phyloP scores from a whole-genome alignment of 2,888 invertebrate genomes.

The Lepas anatifera region DNA sequence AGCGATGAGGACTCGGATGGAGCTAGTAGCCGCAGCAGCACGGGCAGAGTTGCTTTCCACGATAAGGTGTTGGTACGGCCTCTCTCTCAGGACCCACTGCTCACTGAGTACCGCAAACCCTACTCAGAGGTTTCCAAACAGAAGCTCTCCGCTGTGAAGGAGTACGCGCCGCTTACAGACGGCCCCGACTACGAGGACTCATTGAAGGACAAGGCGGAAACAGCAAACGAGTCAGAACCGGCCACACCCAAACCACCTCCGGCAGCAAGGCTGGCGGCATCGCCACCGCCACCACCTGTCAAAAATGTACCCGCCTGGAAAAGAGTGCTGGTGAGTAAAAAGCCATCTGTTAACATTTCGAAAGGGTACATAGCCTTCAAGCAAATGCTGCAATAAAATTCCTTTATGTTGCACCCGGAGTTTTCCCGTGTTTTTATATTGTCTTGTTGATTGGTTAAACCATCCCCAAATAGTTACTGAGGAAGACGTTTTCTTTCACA shows the following conservation, averaged over 20 bases:
- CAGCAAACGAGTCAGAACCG: background rate
- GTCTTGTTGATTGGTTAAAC: too few species aligned
- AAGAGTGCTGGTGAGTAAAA: background rate
- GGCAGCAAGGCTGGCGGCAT: background rate
- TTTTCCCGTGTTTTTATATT: too few species aligned
- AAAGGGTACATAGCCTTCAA: too few species aligned
- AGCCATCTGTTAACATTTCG: too few species aligned
- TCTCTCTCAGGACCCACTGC: background rate
- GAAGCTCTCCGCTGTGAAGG: background rate
- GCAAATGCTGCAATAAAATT: too few species aligned
- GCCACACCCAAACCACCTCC: background rate
- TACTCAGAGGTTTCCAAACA: background rate
- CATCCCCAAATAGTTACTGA: too few species aligned
- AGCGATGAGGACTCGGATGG: background rate
- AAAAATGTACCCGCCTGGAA: background rate
- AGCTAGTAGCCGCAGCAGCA: background rate
- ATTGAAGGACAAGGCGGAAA: background rate
- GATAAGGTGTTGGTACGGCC: background rate
- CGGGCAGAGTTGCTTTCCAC: background rate
- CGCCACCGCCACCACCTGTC: background rate
- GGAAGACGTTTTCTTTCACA: too few species aligned
- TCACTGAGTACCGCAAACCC: background rate
- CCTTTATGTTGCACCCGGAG: too few species aligned
- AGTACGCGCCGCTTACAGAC: background rate
- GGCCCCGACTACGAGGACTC: background rate